Evolutionary conservation across 2,888 invertebrate species (phyloP), one percentile per base, ranked within the genome.

Genomic region (Heteropelma amictum): DNA sequence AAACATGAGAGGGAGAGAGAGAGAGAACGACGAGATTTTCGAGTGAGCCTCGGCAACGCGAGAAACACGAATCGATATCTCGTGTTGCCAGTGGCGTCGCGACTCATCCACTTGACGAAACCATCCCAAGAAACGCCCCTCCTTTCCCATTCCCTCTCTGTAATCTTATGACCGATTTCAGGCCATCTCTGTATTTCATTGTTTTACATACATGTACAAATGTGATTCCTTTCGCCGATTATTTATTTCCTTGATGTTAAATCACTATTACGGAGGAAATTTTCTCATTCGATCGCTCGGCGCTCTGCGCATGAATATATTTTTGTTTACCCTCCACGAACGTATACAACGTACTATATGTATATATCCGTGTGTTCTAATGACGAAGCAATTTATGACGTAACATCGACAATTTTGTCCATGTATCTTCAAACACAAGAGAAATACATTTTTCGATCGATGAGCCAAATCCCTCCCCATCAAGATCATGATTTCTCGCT

Each of bases 1-100:
- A n/a, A n/a, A 38, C 19, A 19, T 12, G 45, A 21, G 42, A 54
- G 65, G 8, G n/a, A n/a, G 33, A 40, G 54, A 45, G 54, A 42
- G 53, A 42, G 10, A 10, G 54, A 33, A 19, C n/a, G 33, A 51
- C 40, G 14, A 42, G 19, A 23, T 33, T 12, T 28, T 33, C 53
- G n/a, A 35, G 47, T 21, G 21, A 71, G 53, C 54, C 56, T 64
- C 75, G 58, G n/a, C 60, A 51, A 42, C 64, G 40, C n/a, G n/a
- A n/a, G n/a, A 69, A 63, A 45, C 51, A 49, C 74, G 67, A 76
- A 76, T 76, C 76, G 76, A 76, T 76, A 76, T 76, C 76, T 72
- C 70, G 60, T 60, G 40, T 68, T 51, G 30, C 60, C 67, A 72
- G 67, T 67, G 72, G 72, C 72, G 72, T 72, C 67, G 72, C 72